Evolutionary conservation across 2,797 vertebrate genomes (phyloP).

Genomic region (Tokudaia tokunoshimensis): DNA sequence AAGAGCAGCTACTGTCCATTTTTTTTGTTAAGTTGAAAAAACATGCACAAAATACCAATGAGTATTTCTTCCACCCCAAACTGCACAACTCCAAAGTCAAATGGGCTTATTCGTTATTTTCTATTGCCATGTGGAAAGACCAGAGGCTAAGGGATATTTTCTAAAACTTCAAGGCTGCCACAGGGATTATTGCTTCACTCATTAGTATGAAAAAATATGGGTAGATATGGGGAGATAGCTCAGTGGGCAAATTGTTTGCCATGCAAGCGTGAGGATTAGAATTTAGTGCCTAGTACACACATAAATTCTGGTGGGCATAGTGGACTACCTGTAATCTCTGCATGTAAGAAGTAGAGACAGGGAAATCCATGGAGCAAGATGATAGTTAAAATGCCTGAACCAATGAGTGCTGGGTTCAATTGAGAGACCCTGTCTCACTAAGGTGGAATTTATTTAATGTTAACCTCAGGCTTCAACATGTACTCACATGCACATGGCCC

Average conservation of each 20-base stretch:
- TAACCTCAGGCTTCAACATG: not conserved
- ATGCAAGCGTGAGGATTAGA: not conserved
- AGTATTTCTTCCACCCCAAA: not conserved
- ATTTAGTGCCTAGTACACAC: not conserved
- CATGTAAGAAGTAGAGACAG: not conserved
- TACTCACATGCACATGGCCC: not conserved
- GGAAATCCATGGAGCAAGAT: not conserved
- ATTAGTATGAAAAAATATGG: not conserved
- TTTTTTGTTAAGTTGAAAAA: slow-evolving; percentile 46
- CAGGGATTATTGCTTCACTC: slow-evolving; percentile 63
- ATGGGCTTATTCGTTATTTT: not conserved
- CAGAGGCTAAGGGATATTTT: slow-evolving; percentile 37
- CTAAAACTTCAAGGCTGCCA: slow-evolving; percentile 35
- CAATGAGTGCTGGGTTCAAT: not conserved
- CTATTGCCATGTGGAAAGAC: not conserved
- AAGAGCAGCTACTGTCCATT: not conserved
- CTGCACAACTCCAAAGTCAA: slow-evolving; percentile 58
- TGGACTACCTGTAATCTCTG: not conserved
- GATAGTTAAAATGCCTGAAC: too few relatives aligned
- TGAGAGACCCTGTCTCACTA: not conserved
- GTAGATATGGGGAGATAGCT: not conserved
- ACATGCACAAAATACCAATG: not conserved
- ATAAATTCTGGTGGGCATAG: not conserved
- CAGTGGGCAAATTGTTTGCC: not conserved
- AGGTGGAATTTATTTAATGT: not conserved